Base-by-base conservation (phyloP, 2,113 vertebrate species). In the Brachyistius frenatus region DNA sequence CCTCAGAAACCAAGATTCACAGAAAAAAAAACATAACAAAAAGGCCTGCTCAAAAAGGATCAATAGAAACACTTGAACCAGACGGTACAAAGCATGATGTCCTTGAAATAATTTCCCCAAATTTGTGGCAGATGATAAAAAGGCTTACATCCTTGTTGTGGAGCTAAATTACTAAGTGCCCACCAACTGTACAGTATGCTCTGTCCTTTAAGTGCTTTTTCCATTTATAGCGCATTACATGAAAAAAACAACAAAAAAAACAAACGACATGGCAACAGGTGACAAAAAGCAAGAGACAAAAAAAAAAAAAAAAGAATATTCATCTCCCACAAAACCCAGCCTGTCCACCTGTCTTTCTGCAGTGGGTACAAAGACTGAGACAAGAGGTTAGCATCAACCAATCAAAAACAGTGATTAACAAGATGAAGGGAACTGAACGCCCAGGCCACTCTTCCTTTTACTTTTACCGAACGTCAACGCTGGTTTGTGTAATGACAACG, bases 401-500 rank as follows among this genome's bases (percentile, higher is more conserved):
- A 32, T 81, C 75, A 64, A 73, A 76, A 81, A 87, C 76, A 60
- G 76, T 76, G 44, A 81, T 37, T 15, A 84, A 78, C 60, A 85
- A 80, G 61, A 91, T 82, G 80, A 84, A 86, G 46, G 50, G 69
- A 78, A 77, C 74, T 68, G 69, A 85, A 82, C 2, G 36, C 41
- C 75, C 58, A 8, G 55, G 52, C 47, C 68, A 44, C 70, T 68
- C 58, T 58, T 83, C 66, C 37, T 46, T 82, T 78, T 64, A 52
- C 84, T 84, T 84, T 71, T 81, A 89, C 81, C 73, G 37, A 83
- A 84, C 68, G 73, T 86, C 86, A 88, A 82, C 72, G 84, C 73
- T 84, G 83, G 81, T 84, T 84, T 89, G 86, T 76, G 61, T 84
- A 63, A 86, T 81, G 83, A 86, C 78, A 80, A 81, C 52, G 73